Evolutionary conservation across 2,888 invertebrate species (phyloP).

Genomic region (Rhimphoctona megacephalus): DNA sequence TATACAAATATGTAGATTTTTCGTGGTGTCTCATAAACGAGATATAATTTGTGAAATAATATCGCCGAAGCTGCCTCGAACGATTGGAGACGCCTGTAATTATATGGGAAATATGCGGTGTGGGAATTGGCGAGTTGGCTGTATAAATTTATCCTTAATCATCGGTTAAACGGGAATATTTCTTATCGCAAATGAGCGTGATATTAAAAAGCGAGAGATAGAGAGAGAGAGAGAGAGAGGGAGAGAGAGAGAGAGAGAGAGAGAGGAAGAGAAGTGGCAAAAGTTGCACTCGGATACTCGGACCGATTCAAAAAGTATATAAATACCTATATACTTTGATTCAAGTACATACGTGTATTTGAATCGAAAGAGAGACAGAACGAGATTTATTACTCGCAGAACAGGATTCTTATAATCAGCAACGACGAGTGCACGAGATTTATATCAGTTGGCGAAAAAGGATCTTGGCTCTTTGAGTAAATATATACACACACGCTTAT

Average conservation of each 20-base stretch:
- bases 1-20: neutral
- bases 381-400: slow-evolving; percentile 63
- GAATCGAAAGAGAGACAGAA: slow-evolving; percentile 36
- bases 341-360: neutral
- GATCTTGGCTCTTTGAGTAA: slow-evolving; percentile 15
- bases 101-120: slow-evolving; percentile 57
- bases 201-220: slow-evolving; percentile 45
- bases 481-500: neutral
- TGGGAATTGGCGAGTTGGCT: slow-evolving; percentile 60
- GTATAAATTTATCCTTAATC: slow-evolving; percentile 66
- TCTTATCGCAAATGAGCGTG: slow-evolving; percentile 69
- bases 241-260: slow-evolving; percentile 28
- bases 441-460: slow-evolving; percentile 58
- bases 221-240: slow-evolving; percentile 3
- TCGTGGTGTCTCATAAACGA: slow-evolving; percentile 1
- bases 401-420: slow-evolving; percentile 68
- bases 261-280: slow-evolving; percentile 43
- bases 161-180: slow-evolving; percentile 66
- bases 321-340: slow-evolving; percentile 8
- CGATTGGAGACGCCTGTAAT: slow-evolving; percentile 49
- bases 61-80: slow-evolving; percentile 7
- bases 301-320: slow-evolving; percentile 6
- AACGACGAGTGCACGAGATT: slow-evolving; percentile 63
- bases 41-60: slow-evolving; percentile 41
- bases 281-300: slow-evolving; percentile 43